Evolutionary conservation across 2,888 invertebrate genomes (phyloP).

Genomic region (Erebia palarica): DNA sequence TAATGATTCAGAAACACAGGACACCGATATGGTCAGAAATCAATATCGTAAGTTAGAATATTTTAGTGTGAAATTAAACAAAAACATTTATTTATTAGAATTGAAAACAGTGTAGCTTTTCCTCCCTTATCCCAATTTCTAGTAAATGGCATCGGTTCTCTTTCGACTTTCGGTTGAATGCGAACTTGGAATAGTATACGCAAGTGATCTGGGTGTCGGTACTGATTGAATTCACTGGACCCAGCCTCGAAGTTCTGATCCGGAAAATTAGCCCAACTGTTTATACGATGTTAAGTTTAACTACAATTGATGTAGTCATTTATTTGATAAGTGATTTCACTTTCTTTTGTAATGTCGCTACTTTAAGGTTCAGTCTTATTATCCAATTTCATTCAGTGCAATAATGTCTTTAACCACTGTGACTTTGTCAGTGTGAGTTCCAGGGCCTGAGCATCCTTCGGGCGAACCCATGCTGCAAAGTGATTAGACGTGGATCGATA

Average conservation of each 20-base stretch:
- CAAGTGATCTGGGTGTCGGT: slow-evolving; percentile 12
- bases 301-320: slow-evolving; percentile 39
- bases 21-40: too few relatives aligned
- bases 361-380: not conserved
- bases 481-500: too few relatives aligned
- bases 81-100: too few relatives aligned
- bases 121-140: not conserved
- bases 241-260: slow-evolving; percentile 53
- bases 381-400: too few relatives aligned
- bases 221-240: slow-evolving; percentile 38
- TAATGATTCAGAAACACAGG: too few relatives aligned
- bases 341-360: not conserved
- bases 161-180: not conserved
- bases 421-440: too few relatives aligned
- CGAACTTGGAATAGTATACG: slow-evolving; percentile 12
- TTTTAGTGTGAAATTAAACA: too few relatives aligned
- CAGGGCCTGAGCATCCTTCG: too few relatives aligned
- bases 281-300: slow-evolving; percentile 70
- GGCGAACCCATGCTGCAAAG: too few relatives aligned
- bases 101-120: too few relatives aligned
- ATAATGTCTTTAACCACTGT: too few relatives aligned
- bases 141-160: not conserved
- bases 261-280: slow-evolving; percentile 70
- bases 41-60: too few relatives aligned
- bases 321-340: not conserved